Base-by-base conservation (phyloP, 1,140 invertebrate species). In the Trissolcus basalis region DNA sequence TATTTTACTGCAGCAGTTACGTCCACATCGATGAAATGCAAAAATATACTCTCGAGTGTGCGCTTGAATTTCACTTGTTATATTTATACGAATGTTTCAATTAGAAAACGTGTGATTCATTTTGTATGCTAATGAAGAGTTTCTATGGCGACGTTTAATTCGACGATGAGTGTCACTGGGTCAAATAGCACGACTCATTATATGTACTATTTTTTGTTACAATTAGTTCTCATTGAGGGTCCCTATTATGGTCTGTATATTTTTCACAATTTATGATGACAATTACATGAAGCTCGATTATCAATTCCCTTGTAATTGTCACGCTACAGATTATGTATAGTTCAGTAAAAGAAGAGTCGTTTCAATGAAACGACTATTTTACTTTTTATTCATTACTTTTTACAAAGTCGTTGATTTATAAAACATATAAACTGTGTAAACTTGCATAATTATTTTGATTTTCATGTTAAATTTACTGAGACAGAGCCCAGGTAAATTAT, bases 91-190 rank as follows among this genome's bases (percentile, higher is more conserved):
- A 50, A 50, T 68, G 54, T 59, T 58, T 58, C 54, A 68, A 59
- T 68, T 68, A 68, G 47, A 68, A 59, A 67, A 56, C 41, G 27
- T 19, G 48, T 58, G 41, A 68, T 59, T 68, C 36, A 68, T 68
- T 59, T 59, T 53, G 16, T 59, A 68, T 68, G 64, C 55, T 68
- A 68, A 68, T 59, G 64, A 68, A 68, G 64, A 59, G 64, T 59
- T 59, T 53, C 48, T 68, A 68, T 67, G 55, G 49, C 64, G 41
- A 59, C 64, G 56, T 53, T 68, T 59, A 59, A 68, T 68, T 48
- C 41, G 32, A 51, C 53, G 64, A 68, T 36, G 51, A 50, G 45
- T 58, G 63, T 67, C 63, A 51, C 35, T 67, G 32, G 63, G 63
- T 67, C 54, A 67, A 67, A 58, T 50, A 45, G 14, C 49, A 56